These are phyloP conservation scores for Choloepus didactylus DNA, from an alignment of 2,797 vertebrate genomes.

Conservation along the genomic window DNA sequence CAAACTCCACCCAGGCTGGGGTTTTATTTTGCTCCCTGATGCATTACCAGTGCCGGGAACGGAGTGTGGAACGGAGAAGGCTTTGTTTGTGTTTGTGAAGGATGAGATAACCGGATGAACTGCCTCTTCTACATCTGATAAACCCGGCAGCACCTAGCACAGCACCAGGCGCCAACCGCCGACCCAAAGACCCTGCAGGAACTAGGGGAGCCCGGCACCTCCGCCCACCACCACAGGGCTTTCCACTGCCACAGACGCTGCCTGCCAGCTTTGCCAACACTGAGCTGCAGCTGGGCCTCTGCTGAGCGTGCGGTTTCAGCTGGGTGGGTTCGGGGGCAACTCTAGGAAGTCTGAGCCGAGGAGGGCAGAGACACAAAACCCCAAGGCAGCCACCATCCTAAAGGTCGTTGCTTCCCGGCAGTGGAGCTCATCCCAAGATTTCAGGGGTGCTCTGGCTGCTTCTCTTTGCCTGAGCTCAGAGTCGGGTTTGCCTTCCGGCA, in stretches of 20 bases:
- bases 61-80: neutral
- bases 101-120: rapidly evolving
- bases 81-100: neutral
- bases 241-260: neutral
- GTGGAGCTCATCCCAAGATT: neutral
- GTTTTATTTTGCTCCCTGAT: neutral
- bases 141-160: rapidly evolving
- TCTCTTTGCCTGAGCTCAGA: too few species aligned
- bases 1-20: neutral
- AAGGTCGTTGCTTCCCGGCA: rapidly evolving
- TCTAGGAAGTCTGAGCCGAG: neutral
- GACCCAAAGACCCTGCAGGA: rapidly evolving
- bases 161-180: rapidly evolving
- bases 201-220: neutral
- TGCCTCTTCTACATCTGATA: neutral
- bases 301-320: too few species aligned
- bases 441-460: too few species aligned
- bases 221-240: too few species aligned
- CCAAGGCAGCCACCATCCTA: neutral
- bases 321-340: neutral
- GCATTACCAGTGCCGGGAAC: neutral
- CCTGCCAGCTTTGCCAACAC: too few species aligned
- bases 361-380: neutral
- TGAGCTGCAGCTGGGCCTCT: too few species aligned
- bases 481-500: neutral